Percentiles rank a stretch among this genome's conserved stretches.
phyloP scores from a whole-genome alignment of 2,113 vertebrate species.

The Calidris pugnax region DNA sequence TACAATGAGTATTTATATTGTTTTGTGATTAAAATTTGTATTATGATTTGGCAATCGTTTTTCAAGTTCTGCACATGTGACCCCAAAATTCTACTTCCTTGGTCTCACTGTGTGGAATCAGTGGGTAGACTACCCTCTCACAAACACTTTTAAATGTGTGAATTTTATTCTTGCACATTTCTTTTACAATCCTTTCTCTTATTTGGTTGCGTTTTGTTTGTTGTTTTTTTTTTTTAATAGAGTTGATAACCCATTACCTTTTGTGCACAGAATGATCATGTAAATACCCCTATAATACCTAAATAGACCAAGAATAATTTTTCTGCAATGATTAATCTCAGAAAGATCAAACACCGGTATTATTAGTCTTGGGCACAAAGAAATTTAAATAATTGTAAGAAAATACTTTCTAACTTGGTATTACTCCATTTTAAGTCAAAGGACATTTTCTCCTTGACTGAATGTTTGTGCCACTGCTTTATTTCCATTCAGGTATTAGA shows the following conservation, averaged over 20 bases:
- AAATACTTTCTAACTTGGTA: background rate
- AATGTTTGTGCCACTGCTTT: background rate
- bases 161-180: background rate
- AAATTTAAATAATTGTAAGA: background rate
- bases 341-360: background rate
- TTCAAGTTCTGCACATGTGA: background rate
- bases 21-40: background rate
- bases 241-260: background rate
- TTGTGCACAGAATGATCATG: background rate
- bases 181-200: background rate
- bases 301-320: background rate
- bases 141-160: background rate
- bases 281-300: background rate
- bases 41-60: background rate
- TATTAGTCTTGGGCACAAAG: background rate
- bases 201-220: background rate
- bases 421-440: background rate
- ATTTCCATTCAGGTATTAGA: background rate
- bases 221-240: background rate
- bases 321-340: background rate
- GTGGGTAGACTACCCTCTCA: background rate
- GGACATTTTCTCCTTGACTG: background rate
- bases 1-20: background rate
- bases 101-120: background rate
- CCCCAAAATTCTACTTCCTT: background rate